Evolutionary conservation across 2,113 vertebrate species (phyloP), one percentile per base, ranked within the genome.

Genomic region (Thunnus maccoyii): DNA sequence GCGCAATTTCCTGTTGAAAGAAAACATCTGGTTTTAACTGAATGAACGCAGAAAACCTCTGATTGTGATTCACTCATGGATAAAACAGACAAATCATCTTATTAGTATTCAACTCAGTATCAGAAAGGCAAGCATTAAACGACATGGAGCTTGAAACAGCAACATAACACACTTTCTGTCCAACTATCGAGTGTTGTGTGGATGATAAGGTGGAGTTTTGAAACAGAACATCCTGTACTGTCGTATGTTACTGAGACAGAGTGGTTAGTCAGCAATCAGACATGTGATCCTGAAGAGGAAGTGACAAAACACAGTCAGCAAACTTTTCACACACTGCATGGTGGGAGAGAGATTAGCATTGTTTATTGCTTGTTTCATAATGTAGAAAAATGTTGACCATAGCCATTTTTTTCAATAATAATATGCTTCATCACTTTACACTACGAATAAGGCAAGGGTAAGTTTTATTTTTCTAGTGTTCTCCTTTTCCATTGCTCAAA

Each of bases 1-100:
- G 95, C 9, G 97, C 96, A 36, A 99, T 95, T 93, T 97, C 97
- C 98, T 99, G 46, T 82, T 25, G 10, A 86, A 82, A 55, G 41
- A 82, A 71, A 87, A 88, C 60, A 70, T n/a, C 12, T 14, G 9
- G 36, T 41, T 41, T 41, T 41, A 9, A 41, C 9, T 9, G 36
- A 41, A 41, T 9, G 36, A 9, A 30, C 27, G 1, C 27, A 30
- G 8, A 41, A 41, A 41, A 41, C 36, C 1, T 2, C 36, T 3
- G 15, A 30, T 44, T 41, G 58, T 56, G 20, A 69, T 13, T 1
- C 36, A 3, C 18, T n/a, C 2, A 2, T 55, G 22, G 47, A 65
- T 65, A 4, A 55, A 27, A 73, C 52, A 50, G 25, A 54, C 3
- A 30, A 13, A 18, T 50, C 13, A 65, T 11, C 11, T 72, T 3